Percentiles rank a stretch among this genome's conserved stretches.
phyloP scores from a whole-genome alignment of 2,888 invertebrate genomes.

The Cantharis lateralis region DNA sequence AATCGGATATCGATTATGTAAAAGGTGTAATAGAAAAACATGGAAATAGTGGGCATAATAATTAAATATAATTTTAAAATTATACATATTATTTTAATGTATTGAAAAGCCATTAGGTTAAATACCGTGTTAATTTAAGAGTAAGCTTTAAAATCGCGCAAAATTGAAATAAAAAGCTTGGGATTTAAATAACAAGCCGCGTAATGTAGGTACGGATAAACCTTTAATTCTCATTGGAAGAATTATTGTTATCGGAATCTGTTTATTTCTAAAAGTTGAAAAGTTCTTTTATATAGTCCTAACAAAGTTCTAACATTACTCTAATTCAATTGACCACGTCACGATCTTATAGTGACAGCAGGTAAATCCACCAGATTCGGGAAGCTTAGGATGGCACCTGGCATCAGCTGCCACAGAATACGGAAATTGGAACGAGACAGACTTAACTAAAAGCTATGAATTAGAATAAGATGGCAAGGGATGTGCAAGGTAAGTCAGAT shows the following conservation, averaged over 20 bases:
- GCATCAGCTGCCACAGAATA: conserved; percentile 46
- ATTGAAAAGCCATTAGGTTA: conserved; percentile 54
- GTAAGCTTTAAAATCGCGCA: conserved; percentile 51
- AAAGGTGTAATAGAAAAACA: not conserved
- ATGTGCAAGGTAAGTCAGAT: conserved; percentile 50
- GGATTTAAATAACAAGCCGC: conserved; percentile 53
- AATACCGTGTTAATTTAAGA: conserved; percentile 54
- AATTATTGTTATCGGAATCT: conserved; percentile 39
- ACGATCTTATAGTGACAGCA: conserved; percentile 49
- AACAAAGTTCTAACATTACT: conserved; percentile 34
- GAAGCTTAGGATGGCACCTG: conserved; percentile 51
- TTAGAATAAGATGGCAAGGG: conserved; percentile 41
- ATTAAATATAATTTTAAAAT: conserved; percentile 26
- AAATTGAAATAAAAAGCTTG: conserved; percentile 55
- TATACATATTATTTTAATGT: conserved; percentile 37
- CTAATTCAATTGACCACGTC: conserved; percentile 50
- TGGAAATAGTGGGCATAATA: not conserved
- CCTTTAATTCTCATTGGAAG: conserved; percentile 42
- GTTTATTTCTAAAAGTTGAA: conserved; percentile 34
- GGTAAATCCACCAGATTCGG: conserved; percentile 52
- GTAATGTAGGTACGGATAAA: conserved; percentile 45
- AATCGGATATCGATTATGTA: not conserved
- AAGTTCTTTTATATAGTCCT: conserved; percentile 39
- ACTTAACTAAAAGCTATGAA: conserved; percentile 33
- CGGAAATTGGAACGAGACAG: conserved; percentile 41